A percentile compares a stretch with the other conserved stretches of the same genome.
phyloP scores from a whole-genome alignment of 30 jellyfish, hydroid and myxozoan species.

The Turritopsis rubra region DNA sequence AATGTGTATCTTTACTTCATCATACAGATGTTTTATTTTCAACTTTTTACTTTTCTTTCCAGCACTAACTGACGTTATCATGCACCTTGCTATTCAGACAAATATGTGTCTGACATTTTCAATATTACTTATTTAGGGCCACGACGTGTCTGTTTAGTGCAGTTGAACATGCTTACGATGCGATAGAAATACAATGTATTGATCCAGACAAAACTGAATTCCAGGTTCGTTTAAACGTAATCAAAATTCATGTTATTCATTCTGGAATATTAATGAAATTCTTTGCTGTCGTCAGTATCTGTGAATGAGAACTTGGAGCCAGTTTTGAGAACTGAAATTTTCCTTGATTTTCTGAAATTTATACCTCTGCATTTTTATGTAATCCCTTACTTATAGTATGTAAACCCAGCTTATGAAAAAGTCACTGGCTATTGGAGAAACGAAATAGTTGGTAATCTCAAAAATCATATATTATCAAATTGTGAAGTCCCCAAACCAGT shows the following conservation, averaged over 20 bases:
- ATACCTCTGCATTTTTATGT: background rate
- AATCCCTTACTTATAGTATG: conserved; percentile 45
- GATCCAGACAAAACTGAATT: conserved; percentile 91
- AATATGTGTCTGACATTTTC: too few species aligned
- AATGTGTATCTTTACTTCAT: too few species aligned
- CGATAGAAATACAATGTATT: conserved; percentile 75
- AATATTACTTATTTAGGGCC: conserved; percentile 82
- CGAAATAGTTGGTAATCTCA: conserved; percentile 54
- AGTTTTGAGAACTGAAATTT: too few species aligned
- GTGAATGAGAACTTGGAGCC: too few species aligned
- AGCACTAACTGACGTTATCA: too few species aligned
- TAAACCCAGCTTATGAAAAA: conserved; percentile 90
- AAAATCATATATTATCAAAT: conserved; percentile 50
- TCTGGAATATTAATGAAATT: too few species aligned
- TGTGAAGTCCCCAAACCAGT: conserved; percentile 72
- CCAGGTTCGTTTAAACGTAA: conserved; percentile 42
- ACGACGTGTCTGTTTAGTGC: conserved; percentile 96
- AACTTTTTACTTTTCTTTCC: too few species aligned
- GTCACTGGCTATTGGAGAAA: conserved; percentile 95
- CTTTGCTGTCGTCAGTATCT: too few species aligned
- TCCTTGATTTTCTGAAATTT: too few species aligned
- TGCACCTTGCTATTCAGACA: too few species aligned
- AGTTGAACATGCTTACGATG: conserved; percentile 85
- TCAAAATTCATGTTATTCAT: background rate
- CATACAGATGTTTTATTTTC: too few species aligned